Evolutionary conservation across 2,797 vertebrate species (phyloP).

Genomic region (Rousettus madagascariensis): DNA sequence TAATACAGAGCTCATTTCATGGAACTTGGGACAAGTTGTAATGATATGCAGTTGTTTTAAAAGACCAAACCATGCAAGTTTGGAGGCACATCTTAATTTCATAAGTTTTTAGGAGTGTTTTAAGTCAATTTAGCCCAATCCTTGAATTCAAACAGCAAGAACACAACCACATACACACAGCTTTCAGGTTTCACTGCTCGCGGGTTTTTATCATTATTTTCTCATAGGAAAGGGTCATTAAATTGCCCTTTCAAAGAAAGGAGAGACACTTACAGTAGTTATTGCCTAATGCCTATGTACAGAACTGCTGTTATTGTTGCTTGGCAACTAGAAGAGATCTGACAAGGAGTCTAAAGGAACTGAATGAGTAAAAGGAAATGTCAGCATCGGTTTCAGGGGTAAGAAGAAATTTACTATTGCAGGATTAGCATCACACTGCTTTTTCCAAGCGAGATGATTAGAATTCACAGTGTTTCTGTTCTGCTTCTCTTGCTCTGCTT

Average conservation of each 20-base stretch:
- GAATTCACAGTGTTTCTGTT: constrained; percentile 42
- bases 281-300: constrained; percentile 67
- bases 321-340: constrained; percentile 80
- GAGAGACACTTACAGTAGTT: constrained; percentile 75
- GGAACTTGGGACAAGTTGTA: constrained; percentile 58
- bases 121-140: constrained; percentile 63
- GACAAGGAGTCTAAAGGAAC: constrained; percentile 71
- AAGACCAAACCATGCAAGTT: constrained; percentile 60
- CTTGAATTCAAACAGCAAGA: constrained; percentile 32
- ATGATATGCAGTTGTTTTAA: constrained; percentile 59
- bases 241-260: constrained; percentile 72
- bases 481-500: neutral
- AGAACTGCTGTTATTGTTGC: constrained; percentile 81
- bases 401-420: constrained; percentile 65
- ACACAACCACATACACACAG: neutral
- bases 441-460: constrained; percentile 17
- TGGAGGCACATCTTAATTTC: constrained; percentile 68
- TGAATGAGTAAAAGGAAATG: constrained; percentile 71
- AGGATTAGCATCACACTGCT: constrained; percentile 64
- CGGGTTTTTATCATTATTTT: constrained; percentile 77
- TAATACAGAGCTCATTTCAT: constrained; percentile 48
- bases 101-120: constrained; percentile 57
- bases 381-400: constrained; percentile 70
- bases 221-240: constrained; percentile 78
- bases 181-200: constrained; percentile 49